Percentiles rank a stretch among this genome's conserved stretches.
Evolutionary conservation across 2,888 invertebrate genomes (phyloP).

Genomic region (Eupelmus urozonus): DNA sequence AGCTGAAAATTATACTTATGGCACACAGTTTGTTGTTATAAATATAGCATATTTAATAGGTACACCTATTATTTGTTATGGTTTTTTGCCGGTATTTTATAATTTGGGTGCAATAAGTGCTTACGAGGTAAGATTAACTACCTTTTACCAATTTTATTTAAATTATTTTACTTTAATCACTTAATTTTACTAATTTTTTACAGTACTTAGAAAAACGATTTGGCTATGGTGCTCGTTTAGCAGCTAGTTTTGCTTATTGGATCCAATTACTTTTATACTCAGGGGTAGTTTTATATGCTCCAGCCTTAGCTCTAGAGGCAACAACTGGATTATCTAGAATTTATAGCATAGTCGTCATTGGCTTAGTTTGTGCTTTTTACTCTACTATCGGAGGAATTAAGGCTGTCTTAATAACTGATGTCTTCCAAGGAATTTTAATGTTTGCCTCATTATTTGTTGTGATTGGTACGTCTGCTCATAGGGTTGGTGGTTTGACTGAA

Average conservation of each 20-base stretch:
- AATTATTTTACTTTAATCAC: background rate
- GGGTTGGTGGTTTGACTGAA: slow-evolving; percentile 84
- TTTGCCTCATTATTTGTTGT: slow-evolving; percentile 89
- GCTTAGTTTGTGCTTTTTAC: slow-evolving; percentile 89
- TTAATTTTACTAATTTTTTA: slow-evolving; percentile 47
- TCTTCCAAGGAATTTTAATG: slow-evolving; percentile 91
- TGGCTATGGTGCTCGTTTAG: slow-evolving; percentile 85
- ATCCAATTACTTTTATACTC: slow-evolving; percentile 94
- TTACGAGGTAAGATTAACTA: slow-evolving; percentile 78
- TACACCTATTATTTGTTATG: slow-evolving; percentile 79
- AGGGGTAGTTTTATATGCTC: slow-evolving; percentile 95
- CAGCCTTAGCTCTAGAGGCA: slow-evolving; percentile 92
- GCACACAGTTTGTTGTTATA: slow-evolving; percentile 80
- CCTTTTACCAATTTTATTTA: too few species aligned
- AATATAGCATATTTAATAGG: slow-evolving; percentile 80
- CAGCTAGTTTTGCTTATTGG: slow-evolving; percentile 91
- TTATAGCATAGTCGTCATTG: slow-evolving; percentile 86
- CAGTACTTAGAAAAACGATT: slow-evolving; percentile 94
- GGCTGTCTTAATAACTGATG: slow-evolving; percentile 92
- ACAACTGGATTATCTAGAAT: slow-evolving; percentile 88
- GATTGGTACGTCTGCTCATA: slow-evolving; percentile 85
- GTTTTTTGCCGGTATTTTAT: slow-evolving; percentile 80
- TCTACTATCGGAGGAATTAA: slow-evolving; percentile 94
- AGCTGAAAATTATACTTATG: slow-evolving; percentile 80
- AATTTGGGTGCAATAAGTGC: slow-evolving; percentile 78